Evolutionary conservation across 2,888 invertebrate species (phyloP).

Genomic region (Venusia cambrica): DNA sequence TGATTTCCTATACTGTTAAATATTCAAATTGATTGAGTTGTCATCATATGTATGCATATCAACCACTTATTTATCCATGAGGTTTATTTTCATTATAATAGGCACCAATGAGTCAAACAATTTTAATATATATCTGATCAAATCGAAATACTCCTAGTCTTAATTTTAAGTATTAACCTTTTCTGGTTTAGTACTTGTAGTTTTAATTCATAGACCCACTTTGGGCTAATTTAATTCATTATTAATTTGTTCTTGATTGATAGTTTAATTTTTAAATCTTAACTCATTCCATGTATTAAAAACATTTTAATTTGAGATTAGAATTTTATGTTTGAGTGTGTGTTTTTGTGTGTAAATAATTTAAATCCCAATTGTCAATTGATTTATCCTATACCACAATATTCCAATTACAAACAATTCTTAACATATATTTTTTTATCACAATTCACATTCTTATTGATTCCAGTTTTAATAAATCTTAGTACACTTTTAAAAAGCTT

Average conservation of each 20-base stretch:
- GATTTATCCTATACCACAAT: constrained; percentile 28
- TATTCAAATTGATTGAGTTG: no score
- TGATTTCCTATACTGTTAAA: no score
- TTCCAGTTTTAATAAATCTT: no score
- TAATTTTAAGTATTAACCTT: constrained; percentile 25
- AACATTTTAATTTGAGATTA: constrained; percentile 9
- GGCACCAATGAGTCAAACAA: no score
- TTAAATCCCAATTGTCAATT: no score
- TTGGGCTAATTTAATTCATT: constrained; percentile 12
- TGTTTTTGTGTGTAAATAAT: constrained; percentile 18
- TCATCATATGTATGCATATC: no score
- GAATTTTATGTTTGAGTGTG: constrained; percentile 10
- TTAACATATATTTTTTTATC: constrained; percentile 10
- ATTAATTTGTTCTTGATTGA: constrained; percentile 4
- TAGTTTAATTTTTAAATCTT: constrained; percentile 7
- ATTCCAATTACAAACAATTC: no score
- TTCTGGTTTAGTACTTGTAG: constrained; percentile 18
- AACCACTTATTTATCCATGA: no score
- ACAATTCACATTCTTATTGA: no score
- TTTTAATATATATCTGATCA: constrained; percentile 14
- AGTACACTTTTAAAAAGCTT: no score
- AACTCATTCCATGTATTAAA: constrained; percentile 17
- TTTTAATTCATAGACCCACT: constrained; percentile 8
- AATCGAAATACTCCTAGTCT: constrained; percentile 33
- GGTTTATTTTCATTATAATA: no score